Evolutionary conservation across 2,888 invertebrate species (phyloP).

Genomic region (Diogma glabrata): DNA sequence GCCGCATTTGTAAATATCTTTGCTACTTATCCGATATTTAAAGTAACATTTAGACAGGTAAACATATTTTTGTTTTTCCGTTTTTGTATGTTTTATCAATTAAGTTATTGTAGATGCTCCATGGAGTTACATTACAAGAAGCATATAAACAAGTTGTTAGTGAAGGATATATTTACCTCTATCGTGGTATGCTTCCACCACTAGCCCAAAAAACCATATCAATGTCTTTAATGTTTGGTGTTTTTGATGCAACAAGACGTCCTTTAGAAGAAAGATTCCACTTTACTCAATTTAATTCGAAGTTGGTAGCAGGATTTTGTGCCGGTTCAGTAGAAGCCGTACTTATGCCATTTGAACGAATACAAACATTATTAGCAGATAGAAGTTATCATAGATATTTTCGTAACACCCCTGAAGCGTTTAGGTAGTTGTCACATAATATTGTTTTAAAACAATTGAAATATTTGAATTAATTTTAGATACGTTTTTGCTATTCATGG

Average conservation of each 20-base stretch:
- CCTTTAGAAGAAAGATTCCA: constrained; percentile 44
- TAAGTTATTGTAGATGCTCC: too few relatives aligned
- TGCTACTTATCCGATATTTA: constrained; percentile 89
- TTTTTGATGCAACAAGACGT: constrained; percentile 65
- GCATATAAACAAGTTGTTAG: constrained; percentile 67
- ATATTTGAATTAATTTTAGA: constrained; percentile 19
- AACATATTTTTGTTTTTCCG: too few relatives aligned
- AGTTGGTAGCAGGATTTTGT: constrained; percentile 52
- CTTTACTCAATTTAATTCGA: constrained; percentile 49
- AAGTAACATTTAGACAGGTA: constrained; percentile 96
- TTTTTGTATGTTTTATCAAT: too few relatives aligned
- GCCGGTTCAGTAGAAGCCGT: constrained; percentile 63
- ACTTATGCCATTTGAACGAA: constrained; percentile 87
- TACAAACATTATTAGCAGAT: constrained; percentile 88
- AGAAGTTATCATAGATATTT: constrained; percentile 70
- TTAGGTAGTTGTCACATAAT: constrained; percentile 43
- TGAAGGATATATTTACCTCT: constrained; percentile 75
- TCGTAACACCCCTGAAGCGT: constrained; percentile 74
- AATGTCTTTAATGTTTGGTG: constrained; percentile 94
- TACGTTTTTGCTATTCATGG: constrained; percentile 50
- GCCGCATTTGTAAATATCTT: constrained; percentile 88
- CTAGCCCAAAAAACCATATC: constrained; percentile 86
- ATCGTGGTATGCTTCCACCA: constrained; percentile 87
- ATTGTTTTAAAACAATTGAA: not conserved
- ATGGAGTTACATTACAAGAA: constrained; percentile 64